phyloP scores from a whole-genome alignment of 2,888 invertebrate genomes.

The Augochlorella aurata region DNA sequence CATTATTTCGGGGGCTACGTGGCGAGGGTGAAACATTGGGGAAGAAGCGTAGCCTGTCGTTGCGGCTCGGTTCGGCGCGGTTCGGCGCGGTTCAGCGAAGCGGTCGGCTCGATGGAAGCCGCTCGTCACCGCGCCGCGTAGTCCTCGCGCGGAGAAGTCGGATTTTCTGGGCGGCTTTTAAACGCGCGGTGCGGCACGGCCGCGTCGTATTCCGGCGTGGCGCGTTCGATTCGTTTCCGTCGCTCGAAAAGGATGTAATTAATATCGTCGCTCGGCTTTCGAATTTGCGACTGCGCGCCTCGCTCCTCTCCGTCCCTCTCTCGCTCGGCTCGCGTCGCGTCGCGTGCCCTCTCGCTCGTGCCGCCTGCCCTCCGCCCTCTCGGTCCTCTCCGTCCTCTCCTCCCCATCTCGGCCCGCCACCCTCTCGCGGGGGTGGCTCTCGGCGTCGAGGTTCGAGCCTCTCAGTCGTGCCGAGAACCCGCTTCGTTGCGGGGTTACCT shows the following conservation, averaged over 20 bases:
- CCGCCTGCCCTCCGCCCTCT: constrained; percentile 39
- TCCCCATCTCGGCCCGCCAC: constrained; percentile 56
- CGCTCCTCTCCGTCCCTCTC: constrained; percentile 28
- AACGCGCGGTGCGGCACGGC: constrained; percentile 20
- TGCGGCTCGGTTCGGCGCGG: neutral
- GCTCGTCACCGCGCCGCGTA: neutral
- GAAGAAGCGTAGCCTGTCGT: neutral
- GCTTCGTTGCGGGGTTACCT: constrained; percentile 75
- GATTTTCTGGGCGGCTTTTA: constrained; percentile 26
- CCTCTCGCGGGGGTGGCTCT: constrained; percentile 71
- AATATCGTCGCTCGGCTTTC: constrained; percentile 67
- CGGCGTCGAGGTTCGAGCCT: constrained; percentile 74
- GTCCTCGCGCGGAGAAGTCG: neutral
- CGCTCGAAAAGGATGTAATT: constrained; percentile 68
- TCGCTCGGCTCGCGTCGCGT: constrained; percentile 33
- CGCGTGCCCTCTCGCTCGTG: constrained; percentile 39
- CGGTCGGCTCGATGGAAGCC: constrained; percentile 6
- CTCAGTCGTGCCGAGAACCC: constrained; percentile 79
- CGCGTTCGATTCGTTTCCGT: constrained; percentile 62
- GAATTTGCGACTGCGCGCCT: constrained; percentile 76
- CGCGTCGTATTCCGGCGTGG: constrained; percentile 48
- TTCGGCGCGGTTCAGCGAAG: neutral
- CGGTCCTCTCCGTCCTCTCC: constrained; percentile 45
- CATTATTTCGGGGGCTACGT: constrained; percentile 68
- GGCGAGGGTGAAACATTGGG: constrained; percentile 9